These are phyloP conservation scores for Hystrix cristata DNA, from an alignment of 2,113 vertebrate species.

Conservation along the genomic window DNA sequence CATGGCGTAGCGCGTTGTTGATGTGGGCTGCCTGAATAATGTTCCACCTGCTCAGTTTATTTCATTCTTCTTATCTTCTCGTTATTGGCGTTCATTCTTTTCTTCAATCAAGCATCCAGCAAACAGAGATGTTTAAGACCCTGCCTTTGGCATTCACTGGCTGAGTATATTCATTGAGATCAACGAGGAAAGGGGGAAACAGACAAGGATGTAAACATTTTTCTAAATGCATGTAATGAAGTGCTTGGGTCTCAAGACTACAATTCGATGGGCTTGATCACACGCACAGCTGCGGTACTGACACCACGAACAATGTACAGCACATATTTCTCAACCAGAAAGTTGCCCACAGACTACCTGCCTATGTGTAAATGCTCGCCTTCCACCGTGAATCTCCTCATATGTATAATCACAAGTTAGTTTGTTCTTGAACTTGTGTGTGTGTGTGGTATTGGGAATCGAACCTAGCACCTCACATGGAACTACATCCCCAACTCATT, in stretches of 20 bases:
- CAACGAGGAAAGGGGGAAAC: not conserved
- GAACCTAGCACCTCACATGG: not conserved
- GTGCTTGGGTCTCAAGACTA: not conserved
- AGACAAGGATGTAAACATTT: not conserved
- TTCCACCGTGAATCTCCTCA: fast-evolving
- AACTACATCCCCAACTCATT: not conserved
- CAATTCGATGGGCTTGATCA: not conserved
- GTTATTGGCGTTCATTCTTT: not conserved
- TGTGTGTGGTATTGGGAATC: not conserved
- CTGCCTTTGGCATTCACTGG: fast-evolving
- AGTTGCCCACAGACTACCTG: not conserved
- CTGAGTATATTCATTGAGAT: not conserved
- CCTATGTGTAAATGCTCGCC: not conserved
- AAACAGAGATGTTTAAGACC: not conserved
- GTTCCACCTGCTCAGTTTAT: not conserved
- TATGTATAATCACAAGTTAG: not conserved
- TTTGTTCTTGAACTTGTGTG: not conserved
- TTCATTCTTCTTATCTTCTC: not conserved
- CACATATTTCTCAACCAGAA: not conserved
- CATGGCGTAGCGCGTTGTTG: not conserved
- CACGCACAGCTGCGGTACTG: not conserved
- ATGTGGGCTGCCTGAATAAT: not conserved
- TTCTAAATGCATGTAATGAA: not conserved
- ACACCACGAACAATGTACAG: not conserved
- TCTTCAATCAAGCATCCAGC: not conserved